A percentile compares a stretch with the other conserved stretches of the same genome.
Evolutionary conservation across 2,797 vertebrate species (phyloP).

Genomic region (Paramormyrops hopkinsi): DNA sequence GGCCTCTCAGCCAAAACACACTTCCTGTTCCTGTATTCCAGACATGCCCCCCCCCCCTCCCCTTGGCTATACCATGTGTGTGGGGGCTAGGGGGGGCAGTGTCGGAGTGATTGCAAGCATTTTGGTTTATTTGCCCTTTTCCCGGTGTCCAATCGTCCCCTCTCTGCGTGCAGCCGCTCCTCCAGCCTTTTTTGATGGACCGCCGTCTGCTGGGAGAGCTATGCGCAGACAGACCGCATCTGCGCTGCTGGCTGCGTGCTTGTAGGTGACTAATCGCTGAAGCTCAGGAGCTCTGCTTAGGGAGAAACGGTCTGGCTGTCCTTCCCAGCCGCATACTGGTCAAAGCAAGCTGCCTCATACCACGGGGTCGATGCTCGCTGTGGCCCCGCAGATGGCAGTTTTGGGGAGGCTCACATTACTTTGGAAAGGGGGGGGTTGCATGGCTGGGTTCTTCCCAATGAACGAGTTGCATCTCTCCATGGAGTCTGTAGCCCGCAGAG

Average conservation of each 20-base stretch:
- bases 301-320: background rate
- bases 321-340: background rate
- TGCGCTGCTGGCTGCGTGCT: background rate
- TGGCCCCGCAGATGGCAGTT: background rate
- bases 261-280: constrained; percentile 4
- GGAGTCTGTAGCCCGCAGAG: background rate
- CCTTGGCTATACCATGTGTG: constrained; percentile 17
- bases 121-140: background rate
- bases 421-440: background rate
- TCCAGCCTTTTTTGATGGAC: background rate
- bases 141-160: background rate
- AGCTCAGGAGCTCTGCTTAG: background rate
- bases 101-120: background rate
- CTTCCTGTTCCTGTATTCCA: constrained; percentile 60
- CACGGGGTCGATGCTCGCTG: background rate
- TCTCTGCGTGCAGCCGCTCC: background rate
- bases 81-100: background rate
- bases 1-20: constrained; percentile 50
- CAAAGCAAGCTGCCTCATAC: background rate
- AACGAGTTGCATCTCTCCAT: background rate
- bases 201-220: background rate
- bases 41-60: constrained; percentile 27
- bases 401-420: background rate
- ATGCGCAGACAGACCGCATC: background rate
- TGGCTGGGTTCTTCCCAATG: background rate